phyloP scores from a whole-genome alignment of 2,797 vertebrate species.

The Coccyzus lansbergi region DNA sequence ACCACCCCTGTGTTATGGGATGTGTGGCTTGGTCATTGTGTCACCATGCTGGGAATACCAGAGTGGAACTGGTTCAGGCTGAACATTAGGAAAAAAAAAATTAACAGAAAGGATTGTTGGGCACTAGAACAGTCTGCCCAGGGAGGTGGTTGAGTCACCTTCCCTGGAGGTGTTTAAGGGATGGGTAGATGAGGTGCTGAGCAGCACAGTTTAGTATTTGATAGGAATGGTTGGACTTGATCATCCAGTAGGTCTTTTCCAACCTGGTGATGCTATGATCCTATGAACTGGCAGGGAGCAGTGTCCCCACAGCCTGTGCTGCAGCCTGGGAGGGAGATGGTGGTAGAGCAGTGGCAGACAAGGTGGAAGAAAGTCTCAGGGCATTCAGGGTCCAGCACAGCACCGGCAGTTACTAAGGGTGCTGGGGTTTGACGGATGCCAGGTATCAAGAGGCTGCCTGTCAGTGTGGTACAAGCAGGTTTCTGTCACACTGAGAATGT shows the following conservation, averaged over 20 bases:
- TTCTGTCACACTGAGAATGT: fast-evolving
- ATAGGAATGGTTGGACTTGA: no score
- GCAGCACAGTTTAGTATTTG: no score
- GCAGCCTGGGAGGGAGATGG: background rate
- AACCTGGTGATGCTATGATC: no score
- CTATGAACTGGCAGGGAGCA: background rate
- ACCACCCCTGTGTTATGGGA: background rate
- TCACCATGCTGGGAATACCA: fast-evolving
- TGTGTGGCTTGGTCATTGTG: background rate
- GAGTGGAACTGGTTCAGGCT: no score
- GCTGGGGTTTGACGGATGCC: fast-evolving
- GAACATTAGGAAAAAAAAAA: no score
- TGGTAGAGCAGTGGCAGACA: background rate
- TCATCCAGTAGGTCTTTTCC: no score
- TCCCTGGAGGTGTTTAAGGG: no score
- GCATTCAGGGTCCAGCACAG: no score
- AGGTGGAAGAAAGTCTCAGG: background rate
- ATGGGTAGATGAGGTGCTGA: no score
- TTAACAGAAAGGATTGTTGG: no score
- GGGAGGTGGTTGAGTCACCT: no score
- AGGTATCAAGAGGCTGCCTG: fast-evolving
- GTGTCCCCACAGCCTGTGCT: background rate
- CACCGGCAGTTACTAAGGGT: fast-evolving
- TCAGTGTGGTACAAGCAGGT: fast-evolving
- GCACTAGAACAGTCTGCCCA: no score